phyloP scores from a whole-genome alignment of 2,888 invertebrate species.

The Drosophila siamana region DNA sequence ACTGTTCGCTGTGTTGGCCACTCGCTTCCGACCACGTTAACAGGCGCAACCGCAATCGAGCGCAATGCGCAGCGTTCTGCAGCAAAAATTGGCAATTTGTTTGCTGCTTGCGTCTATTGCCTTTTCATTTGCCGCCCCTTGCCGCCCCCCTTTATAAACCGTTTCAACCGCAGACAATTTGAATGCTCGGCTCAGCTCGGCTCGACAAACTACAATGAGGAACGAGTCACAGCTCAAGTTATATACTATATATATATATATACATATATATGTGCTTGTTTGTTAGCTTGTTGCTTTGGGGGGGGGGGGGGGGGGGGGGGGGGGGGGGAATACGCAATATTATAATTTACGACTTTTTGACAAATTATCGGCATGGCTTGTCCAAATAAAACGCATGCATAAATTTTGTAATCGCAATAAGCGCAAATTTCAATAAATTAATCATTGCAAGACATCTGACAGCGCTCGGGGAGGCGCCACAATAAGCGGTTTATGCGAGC shows the following conservation, averaged over 20 bases:
- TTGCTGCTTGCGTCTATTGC: too few relatives aligned
- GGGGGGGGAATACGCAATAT: constrained; percentile 45
- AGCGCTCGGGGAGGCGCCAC: constrained; percentile 11
- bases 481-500: constrained; percentile 63
- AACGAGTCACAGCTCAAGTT: constrained; percentile 5
- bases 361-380: constrained; percentile 78
- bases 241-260: too few relatives aligned
- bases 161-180: constrained; percentile 66
- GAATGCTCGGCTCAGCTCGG: constrained; percentile 48
- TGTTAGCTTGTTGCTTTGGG: too few relatives aligned
- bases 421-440: constrained; percentile 78
- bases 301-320: too few relatives aligned
- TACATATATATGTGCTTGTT: neutral
- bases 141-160: constrained; percentile 30
- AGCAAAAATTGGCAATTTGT: constrained; percentile 30
- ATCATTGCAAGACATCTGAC: constrained; percentile 67
- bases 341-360: constrained; percentile 81
- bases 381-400: constrained; percentile 71
- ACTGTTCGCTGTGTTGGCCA: constrained; percentile 6
- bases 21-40: constrained; percentile 36
- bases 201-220: constrained; percentile 35
- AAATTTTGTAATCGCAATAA: constrained; percentile 75
- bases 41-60: constrained; percentile 62
- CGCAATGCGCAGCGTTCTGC: too few relatives aligned
- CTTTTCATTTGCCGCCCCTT: constrained; percentile 28